A percentile compares a stretch with the other conserved stretches of the same genome.
phyloP scores from a whole-genome alignment of 2,888 invertebrate genomes.

The Lysandra coridon region DNA sequence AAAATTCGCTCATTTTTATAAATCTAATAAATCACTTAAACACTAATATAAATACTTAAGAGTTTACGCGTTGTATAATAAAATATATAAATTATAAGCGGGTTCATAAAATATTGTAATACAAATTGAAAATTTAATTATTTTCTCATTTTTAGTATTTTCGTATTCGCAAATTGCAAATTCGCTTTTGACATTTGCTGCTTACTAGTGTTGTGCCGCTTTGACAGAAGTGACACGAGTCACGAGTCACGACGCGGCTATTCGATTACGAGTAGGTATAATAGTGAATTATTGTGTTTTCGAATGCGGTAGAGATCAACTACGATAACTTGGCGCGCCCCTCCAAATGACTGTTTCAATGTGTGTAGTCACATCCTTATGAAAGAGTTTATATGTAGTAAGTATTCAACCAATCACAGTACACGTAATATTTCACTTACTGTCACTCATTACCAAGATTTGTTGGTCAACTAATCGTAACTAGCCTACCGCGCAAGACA shows the following conservation, averaged over 20 bases:
- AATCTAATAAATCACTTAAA: constrained; percentile 47
- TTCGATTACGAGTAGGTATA: neutral
- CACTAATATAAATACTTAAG: constrained; percentile 49
- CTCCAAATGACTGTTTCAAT: no score
- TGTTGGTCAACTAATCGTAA: no score
- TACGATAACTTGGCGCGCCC: no score
- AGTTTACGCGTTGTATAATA: constrained; percentile 47
- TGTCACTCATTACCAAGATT: no score
- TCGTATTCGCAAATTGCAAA: constrained; percentile 67
- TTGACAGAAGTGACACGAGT: neutral
- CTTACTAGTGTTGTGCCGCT: constrained; percentile 43
- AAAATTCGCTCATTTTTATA: constrained; percentile 57
- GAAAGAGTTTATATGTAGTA: no score
- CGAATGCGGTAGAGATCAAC: no score
- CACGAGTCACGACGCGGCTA: neutral
- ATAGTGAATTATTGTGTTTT: neutral
- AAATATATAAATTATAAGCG: constrained; percentile 51
- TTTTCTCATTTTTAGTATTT: constrained; percentile 45
- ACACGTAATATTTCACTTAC: no score
- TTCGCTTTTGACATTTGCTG: constrained; percentile 71
- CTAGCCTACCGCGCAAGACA: no score
- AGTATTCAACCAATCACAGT: no score
- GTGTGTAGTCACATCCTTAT: no score
- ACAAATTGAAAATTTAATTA: constrained; percentile 50
- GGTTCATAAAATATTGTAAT: constrained; percentile 55